Conservation (phyloP, 2,888 invertebrate species). For the Trilocha varians region DNA sequence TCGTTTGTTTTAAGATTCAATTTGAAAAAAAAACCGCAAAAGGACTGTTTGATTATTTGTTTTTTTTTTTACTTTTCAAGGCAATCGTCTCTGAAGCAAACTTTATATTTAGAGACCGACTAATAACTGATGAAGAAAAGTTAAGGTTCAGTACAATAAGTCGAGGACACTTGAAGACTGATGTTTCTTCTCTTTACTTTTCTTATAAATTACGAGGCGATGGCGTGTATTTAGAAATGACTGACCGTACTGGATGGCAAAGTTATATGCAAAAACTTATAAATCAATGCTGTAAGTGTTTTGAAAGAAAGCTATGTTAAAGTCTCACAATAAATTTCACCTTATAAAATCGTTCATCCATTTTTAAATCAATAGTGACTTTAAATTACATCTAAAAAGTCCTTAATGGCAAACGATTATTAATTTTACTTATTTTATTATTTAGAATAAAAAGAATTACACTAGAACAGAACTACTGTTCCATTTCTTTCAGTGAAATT, state of each 20-base stretch:
- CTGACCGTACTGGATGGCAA: slow-evolving; percentile 75
- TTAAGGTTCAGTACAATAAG: slow-evolving; percentile 77
- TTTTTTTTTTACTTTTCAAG: slow-evolving; percentile 40
- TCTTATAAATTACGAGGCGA: slow-evolving; percentile 37
- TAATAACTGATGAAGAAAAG: slow-evolving; percentile 78
- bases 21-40: not conserved
- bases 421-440: too few species aligned
- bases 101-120: slow-evolving; percentile 82
- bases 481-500: not conserved
- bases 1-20: not conserved
- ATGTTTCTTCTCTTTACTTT: slow-evolving; percentile 35
- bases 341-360: not conserved
- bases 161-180: slow-evolving; percentile 49
- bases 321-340: not conserved
- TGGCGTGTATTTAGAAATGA: slow-evolving; percentile 51
- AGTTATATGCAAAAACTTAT: slow-evolving; percentile 75
- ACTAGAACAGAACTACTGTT: not conserved
- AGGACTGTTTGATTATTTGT: not conserved
- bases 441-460: too few species aligned
- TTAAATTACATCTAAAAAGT: too few species aligned
- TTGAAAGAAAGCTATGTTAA: not conserved
- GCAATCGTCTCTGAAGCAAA: slow-evolving; percentile 83
- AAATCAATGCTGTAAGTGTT: slow-evolving; percentile 75
- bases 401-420: too few species aligned
- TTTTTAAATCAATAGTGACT: too few species aligned